Conservation (phyloP, 2,888 invertebrate species). For the Pachydiplax longipennis region DNA sequence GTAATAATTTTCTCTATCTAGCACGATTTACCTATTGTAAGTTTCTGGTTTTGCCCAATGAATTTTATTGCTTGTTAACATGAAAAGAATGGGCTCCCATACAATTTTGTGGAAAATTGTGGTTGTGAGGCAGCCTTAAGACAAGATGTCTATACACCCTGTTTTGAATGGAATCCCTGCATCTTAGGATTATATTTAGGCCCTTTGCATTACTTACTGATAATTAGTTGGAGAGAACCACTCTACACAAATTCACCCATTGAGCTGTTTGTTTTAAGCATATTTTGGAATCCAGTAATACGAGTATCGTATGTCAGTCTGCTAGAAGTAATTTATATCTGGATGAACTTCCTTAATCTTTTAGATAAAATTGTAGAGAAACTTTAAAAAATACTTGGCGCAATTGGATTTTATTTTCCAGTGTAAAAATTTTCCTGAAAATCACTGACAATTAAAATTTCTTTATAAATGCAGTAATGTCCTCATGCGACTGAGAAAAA, state of each 20-base stretch:
- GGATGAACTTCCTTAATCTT: background rate
- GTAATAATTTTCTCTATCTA: conserved; percentile 18
- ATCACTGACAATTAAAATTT: background rate
- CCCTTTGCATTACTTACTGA: background rate
- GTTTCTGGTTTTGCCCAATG: conserved; percentile 8
- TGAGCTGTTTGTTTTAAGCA: background rate
- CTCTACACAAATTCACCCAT: background rate
- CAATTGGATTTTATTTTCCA: background rate
- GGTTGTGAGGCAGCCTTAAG: background rate
- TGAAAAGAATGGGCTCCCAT: background rate
- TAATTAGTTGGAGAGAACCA: conserved; percentile 14
- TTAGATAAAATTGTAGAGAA: background rate
- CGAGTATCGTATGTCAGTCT: background rate
- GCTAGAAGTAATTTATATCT: background rate
- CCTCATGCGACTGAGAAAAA: too few species aligned
- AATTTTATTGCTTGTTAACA: conserved; percentile 4
- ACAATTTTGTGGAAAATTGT: background rate
- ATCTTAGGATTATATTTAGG: conserved; percentile 12
- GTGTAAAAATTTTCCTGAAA: background rate
- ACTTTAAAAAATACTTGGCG: background rate
- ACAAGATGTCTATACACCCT: background rate
- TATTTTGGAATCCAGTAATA: background rate
- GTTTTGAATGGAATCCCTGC: conserved; percentile 34
- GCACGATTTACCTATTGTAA: conserved; percentile 23
- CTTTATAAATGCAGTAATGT: too few species aligned